phyloP scores from a whole-genome alignment of 1,140 invertebrate species.

The Harpegnathos saltator region DNA sequence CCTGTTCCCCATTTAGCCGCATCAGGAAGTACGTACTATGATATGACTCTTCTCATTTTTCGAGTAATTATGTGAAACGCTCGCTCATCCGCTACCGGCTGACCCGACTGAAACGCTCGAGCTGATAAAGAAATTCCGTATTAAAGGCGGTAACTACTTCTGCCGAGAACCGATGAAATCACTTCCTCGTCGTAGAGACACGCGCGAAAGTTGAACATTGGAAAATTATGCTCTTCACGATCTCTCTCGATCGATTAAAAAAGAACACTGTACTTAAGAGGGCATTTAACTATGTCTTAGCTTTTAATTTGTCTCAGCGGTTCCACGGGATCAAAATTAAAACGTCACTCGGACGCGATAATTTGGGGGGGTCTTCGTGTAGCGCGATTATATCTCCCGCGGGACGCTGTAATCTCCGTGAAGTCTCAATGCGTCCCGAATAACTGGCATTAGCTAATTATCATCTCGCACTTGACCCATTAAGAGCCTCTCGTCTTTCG shows the following conservation, averaged over 20 bases:
- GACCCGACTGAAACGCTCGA: neutral
- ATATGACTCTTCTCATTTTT: conserved; percentile 34
- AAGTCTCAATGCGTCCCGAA: conserved; percentile 34
- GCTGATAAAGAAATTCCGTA: neutral
- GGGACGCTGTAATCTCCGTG: conserved; percentile 36
- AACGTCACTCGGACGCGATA: neutral
- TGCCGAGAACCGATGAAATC: too few species aligned
- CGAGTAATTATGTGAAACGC: conserved; percentile 21
- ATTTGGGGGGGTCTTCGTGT: neutral
- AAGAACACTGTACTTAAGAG: too few species aligned
- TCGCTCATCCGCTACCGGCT: neutral
- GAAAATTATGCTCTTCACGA: too few species aligned
- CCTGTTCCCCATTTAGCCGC: conserved; percentile 30
- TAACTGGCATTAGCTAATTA: conserved; percentile 33
- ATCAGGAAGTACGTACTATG: conserved; percentile 15
- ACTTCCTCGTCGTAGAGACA: too few species aligned
- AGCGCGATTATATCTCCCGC: neutral
- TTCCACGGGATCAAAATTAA: neutral
- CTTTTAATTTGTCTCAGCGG: too few species aligned
- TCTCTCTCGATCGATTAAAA: too few species aligned
- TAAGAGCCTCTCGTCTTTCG: conserved; percentile 30
- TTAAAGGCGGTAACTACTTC: too few species aligned
- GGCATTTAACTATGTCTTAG: too few species aligned
- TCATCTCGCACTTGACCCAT: conserved; percentile 54
- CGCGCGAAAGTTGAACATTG: too few species aligned